Percentiles rank a stretch among this genome's conserved stretches.
Evolutionary conservation across 2,888 invertebrate genomes (phyloP).

Genomic region (Acanthopleura granulata): DNA sequence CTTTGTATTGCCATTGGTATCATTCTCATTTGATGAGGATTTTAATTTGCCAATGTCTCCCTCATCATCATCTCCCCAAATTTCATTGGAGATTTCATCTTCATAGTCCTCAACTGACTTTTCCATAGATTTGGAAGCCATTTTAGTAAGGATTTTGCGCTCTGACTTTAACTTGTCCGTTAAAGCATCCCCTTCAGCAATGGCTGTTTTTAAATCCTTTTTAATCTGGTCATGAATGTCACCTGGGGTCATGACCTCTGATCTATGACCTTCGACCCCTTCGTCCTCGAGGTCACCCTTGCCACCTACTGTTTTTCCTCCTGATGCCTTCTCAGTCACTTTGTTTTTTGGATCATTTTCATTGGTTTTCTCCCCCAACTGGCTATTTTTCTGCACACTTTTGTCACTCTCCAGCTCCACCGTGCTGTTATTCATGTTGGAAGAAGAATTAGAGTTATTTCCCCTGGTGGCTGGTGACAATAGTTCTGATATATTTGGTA

Average conservation of each 20-base stretch:
- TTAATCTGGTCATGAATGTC: constrained; percentile 23
- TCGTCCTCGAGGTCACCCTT: neutral
- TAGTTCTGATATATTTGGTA: constrained; percentile 1
- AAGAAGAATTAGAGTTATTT: neutral
- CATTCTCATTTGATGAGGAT: constrained; percentile 19
- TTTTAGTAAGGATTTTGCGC: constrained; percentile 26
- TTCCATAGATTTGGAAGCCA: constrained; percentile 36
- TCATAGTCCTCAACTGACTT: constrained; percentile 39
- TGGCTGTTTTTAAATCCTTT: constrained; percentile 39
- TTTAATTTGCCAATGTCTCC: constrained; percentile 20
- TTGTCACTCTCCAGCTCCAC: no score
- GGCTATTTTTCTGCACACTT: neutral
- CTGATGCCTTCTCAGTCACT: constrained; percentile 14
- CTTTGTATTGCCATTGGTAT: neutral
- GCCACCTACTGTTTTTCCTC: neutral
- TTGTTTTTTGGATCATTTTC: neutral
- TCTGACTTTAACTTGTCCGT: constrained; percentile 38
- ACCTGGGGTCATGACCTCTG: neutral
- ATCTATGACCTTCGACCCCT: neutral
- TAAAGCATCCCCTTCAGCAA: constrained; percentile 37
- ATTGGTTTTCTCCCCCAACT: neutral
- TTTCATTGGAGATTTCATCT: constrained; percentile 20
- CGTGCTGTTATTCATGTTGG: no score
- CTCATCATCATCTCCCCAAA: constrained; percentile 10
- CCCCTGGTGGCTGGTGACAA: neutral